A percentile compares a stretch with the other conserved stretches of the same genome.
Evolutionary conservation across 2,797 vertebrate genomes (phyloP).

Genomic region (Botia almorhae): DNA sequence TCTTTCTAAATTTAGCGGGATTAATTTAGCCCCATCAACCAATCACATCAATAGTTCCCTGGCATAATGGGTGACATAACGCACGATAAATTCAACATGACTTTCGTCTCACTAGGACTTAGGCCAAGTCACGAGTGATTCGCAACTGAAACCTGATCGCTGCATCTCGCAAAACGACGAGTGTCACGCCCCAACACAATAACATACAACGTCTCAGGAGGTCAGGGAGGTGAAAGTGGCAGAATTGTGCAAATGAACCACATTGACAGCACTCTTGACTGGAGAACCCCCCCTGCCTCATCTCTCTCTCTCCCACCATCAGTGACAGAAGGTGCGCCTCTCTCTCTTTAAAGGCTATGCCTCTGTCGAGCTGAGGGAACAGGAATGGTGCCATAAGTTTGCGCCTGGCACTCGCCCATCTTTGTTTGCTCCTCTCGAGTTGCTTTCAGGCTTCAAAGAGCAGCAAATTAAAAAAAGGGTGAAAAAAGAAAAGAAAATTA

Average conservation of each 20-base stretch:
- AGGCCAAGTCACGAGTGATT: slow-evolving; percentile 18
- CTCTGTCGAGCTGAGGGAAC: slow-evolving; percentile 78
- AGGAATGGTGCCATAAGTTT: slow-evolving; percentile 84
- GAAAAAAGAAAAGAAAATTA: slow-evolving; percentile 20
- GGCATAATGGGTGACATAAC: slow-evolving; percentile 51
- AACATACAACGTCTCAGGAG: slow-evolving; percentile 58
- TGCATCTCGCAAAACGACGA: slow-evolving; percentile 41
- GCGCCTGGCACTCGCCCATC: slow-evolving; percentile 82
- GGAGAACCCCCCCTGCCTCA: slow-evolving; percentile 47
- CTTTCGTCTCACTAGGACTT: slow-evolving; percentile 24
- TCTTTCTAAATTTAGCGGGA: slow-evolving; percentile 53
- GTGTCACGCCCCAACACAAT: slow-evolving; percentile 50
- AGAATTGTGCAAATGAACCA: slow-evolving; percentile 60
- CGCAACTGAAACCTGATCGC: slow-evolving; percentile 45
- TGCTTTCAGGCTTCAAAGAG: slow-evolving; percentile 85
- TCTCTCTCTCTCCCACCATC: slow-evolving; percentile 58
- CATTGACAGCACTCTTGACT: slow-evolving; percentile 58
- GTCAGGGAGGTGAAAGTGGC: slow-evolving; percentile 60
- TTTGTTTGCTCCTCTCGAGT: slow-evolving; percentile 80
- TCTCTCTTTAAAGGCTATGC: slow-evolving; percentile 79
- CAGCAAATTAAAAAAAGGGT: slow-evolving; percentile 74
- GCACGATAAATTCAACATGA: slow-evolving; percentile 36
- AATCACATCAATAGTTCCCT: slow-evolving; percentile 47
- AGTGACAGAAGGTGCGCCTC: slow-evolving; percentile 69
- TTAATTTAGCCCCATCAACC: slow-evolving; percentile 53